These are phyloP conservation scores for Mastomys natalensis DNA, from an alignment of 2,113 vertebrate genomes.

Conservation along the genomic window DNA sequence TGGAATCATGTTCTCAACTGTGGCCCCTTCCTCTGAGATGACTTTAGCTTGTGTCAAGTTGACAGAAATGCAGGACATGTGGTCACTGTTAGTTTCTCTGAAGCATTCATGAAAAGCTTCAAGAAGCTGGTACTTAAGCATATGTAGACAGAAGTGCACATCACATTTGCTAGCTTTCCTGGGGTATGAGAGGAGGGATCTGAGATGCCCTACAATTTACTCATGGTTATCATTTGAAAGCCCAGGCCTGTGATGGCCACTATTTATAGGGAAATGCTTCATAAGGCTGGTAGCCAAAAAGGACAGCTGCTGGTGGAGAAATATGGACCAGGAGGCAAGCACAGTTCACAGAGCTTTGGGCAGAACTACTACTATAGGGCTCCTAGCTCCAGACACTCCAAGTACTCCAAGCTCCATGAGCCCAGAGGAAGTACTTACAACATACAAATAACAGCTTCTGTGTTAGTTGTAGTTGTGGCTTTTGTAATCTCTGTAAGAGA, in stretches of 20 bases:
- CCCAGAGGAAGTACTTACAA: neutral
- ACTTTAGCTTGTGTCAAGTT: neutral
- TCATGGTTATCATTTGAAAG: neutral
- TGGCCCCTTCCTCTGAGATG: neutral
- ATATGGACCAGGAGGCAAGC: neutral
- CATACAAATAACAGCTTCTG: neutral
- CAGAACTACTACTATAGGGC: neutral
- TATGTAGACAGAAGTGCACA: neutral
- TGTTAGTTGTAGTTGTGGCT: neutral
- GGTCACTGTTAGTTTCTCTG: neutral
- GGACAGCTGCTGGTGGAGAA: neutral
- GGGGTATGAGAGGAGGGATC: neutral
- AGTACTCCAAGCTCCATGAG: neutral
- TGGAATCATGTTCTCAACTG: neutral
- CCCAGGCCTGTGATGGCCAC: neutral
- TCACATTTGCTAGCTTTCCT: neutral
- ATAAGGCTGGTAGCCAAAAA: neutral
- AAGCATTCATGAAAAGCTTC: neutral
- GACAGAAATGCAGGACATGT: no score
- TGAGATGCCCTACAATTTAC: neutral
- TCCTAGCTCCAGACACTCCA: neutral
- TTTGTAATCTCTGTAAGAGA: neutral
- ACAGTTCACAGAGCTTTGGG: neutral
- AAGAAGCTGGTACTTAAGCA: neutral
- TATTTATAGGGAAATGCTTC: neutral